phyloP scores from a whole-genome alignment of 1,140 invertebrate species.

The Idris sp. region DNA sequence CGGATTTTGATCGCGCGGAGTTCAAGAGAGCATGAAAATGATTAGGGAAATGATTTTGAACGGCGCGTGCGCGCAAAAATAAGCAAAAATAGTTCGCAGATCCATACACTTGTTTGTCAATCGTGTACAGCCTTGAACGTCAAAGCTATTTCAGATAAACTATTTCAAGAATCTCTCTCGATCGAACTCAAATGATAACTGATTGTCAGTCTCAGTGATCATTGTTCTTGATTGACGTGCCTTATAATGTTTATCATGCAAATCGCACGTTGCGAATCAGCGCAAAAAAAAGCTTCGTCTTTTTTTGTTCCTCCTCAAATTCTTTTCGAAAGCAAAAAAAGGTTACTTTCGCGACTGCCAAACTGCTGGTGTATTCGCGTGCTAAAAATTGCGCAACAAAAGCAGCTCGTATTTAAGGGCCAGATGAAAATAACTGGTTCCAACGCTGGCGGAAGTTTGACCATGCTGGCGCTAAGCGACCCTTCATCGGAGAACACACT shows the following conservation, averaged over 20 bases:
- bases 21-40: constrained; percentile 47
- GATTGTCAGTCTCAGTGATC: constrained; percentile 13
- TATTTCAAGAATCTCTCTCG: constrained; percentile 44
- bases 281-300: constrained; percentile 1
- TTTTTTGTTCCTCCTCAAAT: neutral
- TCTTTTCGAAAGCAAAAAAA: no score
- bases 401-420: constrained; percentile 30
- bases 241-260: neutral
- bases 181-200: constrained; percentile 43
- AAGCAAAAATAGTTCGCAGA: constrained; percentile 62
- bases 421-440: constrained; percentile 49
- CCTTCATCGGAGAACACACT: constrained; percentile 24
- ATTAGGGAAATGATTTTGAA: constrained; percentile 28
- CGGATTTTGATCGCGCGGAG: constrained; percentile 37
- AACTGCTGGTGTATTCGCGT: constrained; percentile 27
- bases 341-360: no score
- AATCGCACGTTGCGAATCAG: neutral
- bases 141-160: constrained; percentile 67
- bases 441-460: constrained; percentile 37
- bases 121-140: constrained; percentile 70
- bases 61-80: constrained; percentile 27
- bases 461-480: constrained; percentile 15
- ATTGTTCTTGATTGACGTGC: constrained; percentile 5
- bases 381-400: constrained; percentile 34
- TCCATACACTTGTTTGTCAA: constrained; percentile 69